These are phyloP conservation scores for Octonoba sinensis DNA, from an alignment of 2,888 invertebrate species.

Conservation along the genomic window DNA sequence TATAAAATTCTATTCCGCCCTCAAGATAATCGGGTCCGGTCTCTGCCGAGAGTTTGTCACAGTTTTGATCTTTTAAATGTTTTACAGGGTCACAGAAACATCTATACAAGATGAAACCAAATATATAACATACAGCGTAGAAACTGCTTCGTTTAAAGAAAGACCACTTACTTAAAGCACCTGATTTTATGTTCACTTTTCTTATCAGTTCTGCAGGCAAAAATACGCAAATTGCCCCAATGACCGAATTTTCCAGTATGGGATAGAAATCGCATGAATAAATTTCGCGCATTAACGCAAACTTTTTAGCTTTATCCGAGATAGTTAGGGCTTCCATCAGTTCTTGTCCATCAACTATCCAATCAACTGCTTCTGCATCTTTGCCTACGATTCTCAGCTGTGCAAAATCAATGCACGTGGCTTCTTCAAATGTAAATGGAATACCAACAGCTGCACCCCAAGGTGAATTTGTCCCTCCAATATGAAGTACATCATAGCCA, in stretches of 20 bases:
- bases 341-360: constrained; percentile 77
- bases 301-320: constrained; percentile 84
- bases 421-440: constrained; percentile 77
- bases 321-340: constrained; percentile 79
- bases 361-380: constrained; percentile 74
- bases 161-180: constrained; percentile 75
- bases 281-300: constrained; percentile 84
- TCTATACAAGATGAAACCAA: constrained; percentile 77
- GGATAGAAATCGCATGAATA: constrained; percentile 77
- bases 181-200: constrained; percentile 74
- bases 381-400: constrained; percentile 74
- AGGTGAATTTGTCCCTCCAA: constrained; percentile 75
- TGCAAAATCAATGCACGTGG: constrained; percentile 17
- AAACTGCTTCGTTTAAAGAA: constrained; percentile 72
- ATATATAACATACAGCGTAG: constrained; percentile 76
- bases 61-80: constrained; percentile 76
- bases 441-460: constrained; percentile 81
- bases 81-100: constrained; percentile 79
- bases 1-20: constrained; percentile 84
- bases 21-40: constrained; percentile 78
- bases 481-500: constrained; percentile 81
- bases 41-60: constrained; percentile 77
- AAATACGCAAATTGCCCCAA: constrained; percentile 74
- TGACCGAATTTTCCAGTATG: constrained; percentile 75
- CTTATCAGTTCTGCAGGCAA: constrained; percentile 75